Evolutionary conservation across 2,888 invertebrate species (phyloP).

Genomic region (Sepioteuthis lessoniana): DNA sequence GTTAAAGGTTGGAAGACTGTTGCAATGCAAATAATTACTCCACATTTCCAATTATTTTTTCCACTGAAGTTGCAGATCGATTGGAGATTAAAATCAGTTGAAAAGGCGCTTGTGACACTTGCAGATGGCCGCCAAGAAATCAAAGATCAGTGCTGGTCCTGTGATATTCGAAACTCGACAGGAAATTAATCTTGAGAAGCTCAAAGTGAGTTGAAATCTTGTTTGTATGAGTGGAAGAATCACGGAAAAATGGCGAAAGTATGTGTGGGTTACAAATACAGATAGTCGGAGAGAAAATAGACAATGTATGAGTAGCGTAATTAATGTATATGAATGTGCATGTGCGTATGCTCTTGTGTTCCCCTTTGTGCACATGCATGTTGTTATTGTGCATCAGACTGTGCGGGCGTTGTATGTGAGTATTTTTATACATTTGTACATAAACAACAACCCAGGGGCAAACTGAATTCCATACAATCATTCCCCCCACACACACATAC

Average conservation of each 20-base stretch:
- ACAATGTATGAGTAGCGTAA: no score
- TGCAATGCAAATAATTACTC: conserved; percentile 1
- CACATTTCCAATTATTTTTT: conserved; percentile 25
- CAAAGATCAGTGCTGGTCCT: background rate
- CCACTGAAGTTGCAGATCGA: background rate
- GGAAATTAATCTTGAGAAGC: conserved; percentile 2
- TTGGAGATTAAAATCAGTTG: background rate
- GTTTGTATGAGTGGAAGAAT: conserved; percentile 8
- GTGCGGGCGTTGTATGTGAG: no score
- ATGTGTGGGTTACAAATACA: background rate
- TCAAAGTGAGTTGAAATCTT: background rate
- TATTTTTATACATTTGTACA: no score
- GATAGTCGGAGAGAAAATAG: background rate
- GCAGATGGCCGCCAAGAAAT: background rate
- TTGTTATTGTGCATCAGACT: no score
- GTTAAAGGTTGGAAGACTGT: background rate
- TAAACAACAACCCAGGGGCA: no score
- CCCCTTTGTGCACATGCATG: no score
- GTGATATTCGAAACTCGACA: conserved; percentile 9
- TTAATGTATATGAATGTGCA: no score
- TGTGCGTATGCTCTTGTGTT: no score
- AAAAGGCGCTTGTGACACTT: conserved; percentile 6
- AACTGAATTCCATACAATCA: no score
- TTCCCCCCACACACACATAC: no score
- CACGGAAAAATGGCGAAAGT: background rate